Evolutionary conservation across 2,113 vertebrate species (phyloP).

Genomic region (Marmota monax): DNA sequence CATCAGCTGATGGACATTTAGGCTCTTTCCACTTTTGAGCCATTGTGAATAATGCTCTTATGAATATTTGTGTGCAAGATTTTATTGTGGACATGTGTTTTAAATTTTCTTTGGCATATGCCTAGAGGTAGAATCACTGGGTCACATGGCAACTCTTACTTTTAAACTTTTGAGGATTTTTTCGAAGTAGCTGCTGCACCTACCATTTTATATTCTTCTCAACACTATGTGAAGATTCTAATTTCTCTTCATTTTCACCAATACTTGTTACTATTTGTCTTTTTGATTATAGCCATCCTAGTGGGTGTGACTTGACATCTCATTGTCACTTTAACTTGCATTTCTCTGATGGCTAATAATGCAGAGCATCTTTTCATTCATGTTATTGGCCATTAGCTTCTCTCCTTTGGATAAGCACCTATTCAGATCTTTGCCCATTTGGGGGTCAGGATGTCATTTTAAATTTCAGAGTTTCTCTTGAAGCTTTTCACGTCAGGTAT

Average conservation of each 20-base stretch:
- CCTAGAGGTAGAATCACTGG: background rate
- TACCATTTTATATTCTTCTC: background rate
- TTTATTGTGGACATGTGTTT: background rate
- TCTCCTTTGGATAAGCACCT: background rate
- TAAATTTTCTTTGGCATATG: background rate
- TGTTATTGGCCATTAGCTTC: background rate
- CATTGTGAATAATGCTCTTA: background rate
- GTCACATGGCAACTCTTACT: background rate
- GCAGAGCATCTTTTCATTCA: background rate
- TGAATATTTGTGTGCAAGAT: background rate
- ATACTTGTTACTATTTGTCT: background rate
- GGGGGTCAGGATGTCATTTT: background rate
- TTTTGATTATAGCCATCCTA: background rate
- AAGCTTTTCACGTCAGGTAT: background rate
- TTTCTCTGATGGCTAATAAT: background rate
- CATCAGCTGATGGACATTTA: background rate
- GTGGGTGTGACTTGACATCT: background rate
- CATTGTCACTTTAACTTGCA: background rate
- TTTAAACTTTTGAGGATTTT: background rate
- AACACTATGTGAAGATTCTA: background rate
- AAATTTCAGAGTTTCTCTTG: background rate
- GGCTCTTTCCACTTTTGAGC: background rate
- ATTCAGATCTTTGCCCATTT: background rate
- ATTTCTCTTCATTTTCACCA: background rate
- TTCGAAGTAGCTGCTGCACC: background rate